Evolutionary conservation across 2,113 vertebrate species (phyloP), one percentile per base, ranked within the genome.

Genomic region (Pelecanoides urinatrix): DNA sequence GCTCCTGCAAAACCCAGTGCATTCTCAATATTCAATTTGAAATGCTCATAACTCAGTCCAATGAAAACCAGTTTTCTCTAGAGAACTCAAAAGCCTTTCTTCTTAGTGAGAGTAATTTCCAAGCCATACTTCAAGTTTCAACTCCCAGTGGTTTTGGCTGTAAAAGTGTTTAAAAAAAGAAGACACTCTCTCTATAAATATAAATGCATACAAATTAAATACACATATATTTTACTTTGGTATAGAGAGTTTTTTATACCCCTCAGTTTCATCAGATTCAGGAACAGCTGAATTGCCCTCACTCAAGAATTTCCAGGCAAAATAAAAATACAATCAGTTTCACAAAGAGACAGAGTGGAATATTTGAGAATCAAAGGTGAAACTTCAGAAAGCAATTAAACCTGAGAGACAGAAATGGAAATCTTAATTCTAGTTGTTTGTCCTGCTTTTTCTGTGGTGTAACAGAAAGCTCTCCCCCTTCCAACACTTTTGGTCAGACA

Each of bases 1-100:
- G 73, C 36, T 93, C 45, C 68, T 85, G 30, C 74, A 75, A 92
- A 95, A 72, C 49, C 36, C 71, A 66, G 40, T 26, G 58, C 6
- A 4, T 72, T 92, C 53, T 65, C 85, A 56, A 29, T 89, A 79
- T 67, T 87, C 55, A 22, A 42, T 86, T 13, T 73, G 34, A 91
- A 88, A 85, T 25, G 67, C 77, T 86, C 71, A 11, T 94, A 96
- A 93, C 36, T 97, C 96, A 93, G 58, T 16, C 58, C 71, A 75
- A 2, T 50, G 42, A 79, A 93, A 97, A 62, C 25, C 62, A 49
- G 62, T 95, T 93, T 94, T 90, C 92, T 94, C 87, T 20, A 52
- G 62, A 79, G 62, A 88, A 62, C 66, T 76, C 84, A 56, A 45
- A 75, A 86, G 53, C 40, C 74, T 94, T 95, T 94, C 53, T 82